Conservation (phyloP, 2,797 vertebrate genomes). For the Tragelaphus eurycerus region DNA sequence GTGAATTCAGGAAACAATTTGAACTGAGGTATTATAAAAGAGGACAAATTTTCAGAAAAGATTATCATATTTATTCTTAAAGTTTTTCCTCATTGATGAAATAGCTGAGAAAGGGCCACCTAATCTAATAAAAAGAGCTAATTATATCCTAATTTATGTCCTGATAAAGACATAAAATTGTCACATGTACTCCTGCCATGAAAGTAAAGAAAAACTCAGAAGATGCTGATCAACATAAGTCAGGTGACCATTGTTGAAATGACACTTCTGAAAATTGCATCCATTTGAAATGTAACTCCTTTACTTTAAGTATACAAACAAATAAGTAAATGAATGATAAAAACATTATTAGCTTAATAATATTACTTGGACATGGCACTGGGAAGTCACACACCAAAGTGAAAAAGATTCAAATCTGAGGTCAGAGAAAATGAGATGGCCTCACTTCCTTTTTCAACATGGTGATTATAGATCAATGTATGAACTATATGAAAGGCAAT, state of each 20-base stretch:
- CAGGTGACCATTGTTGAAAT: background rate
- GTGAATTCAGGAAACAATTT: background rate
- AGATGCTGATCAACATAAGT: background rate
- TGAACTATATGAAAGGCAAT: background rate
- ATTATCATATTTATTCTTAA: background rate
- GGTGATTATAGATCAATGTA: background rate
- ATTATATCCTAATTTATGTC: background rate
- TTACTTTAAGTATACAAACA: background rate
- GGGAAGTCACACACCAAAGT: background rate
- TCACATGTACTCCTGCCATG: background rate
- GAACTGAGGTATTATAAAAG: background rate
- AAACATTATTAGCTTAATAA: background rate
- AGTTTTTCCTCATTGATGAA: background rate
- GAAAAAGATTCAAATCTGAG: background rate
- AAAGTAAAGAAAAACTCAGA: background rate
- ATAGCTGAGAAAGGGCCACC: background rate
- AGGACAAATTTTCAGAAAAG: background rate
- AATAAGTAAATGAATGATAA: background rate
- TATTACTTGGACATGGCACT: background rate
- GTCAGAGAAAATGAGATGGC: background rate
- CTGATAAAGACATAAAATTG: background rate
- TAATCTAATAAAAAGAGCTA: background rate
- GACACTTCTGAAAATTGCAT: background rate
- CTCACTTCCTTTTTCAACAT: background rate
- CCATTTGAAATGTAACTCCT: background rate